These are phyloP conservation scores for Cotesia glomerata DNA, from an alignment of 1,140 invertebrate genomes.

Conservation along the genomic window DNA sequence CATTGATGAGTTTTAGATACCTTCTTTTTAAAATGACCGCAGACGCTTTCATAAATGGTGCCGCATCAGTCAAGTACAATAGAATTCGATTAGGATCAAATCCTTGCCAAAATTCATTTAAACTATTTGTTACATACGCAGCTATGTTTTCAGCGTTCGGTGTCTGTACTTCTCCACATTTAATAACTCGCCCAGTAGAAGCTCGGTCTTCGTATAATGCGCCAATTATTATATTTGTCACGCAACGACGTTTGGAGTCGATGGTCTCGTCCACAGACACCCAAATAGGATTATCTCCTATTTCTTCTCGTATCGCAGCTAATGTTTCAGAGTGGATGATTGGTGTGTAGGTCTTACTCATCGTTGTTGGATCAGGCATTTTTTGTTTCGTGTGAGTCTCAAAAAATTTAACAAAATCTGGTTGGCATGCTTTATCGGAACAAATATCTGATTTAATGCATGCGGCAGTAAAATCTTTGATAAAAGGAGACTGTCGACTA, in stretches of 20 bases:
- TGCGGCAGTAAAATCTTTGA: neutral
- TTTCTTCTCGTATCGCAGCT: neutral
- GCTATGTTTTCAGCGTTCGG: neutral
- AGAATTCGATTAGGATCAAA: neutral
- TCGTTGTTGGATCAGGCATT: neutral
- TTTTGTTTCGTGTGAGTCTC: neutral
- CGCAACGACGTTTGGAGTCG: neutral
- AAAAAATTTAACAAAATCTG: neutral
- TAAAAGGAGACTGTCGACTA: neutral
- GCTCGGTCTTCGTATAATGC: neutral
- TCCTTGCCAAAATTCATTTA: neutral
- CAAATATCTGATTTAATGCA: neutral
- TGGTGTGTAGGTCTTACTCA: neutral
- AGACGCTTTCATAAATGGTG: neutral
- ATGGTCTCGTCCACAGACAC: neutral
- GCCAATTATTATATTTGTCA: neutral
- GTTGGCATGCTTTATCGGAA: neutral
- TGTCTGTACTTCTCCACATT: neutral
- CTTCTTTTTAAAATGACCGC: neutral
- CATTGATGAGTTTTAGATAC: neutral
- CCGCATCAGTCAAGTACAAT: neutral
- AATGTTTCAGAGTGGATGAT: neutral
- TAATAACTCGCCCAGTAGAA: neutral
- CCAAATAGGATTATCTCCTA: neutral
- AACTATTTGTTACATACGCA: neutral